A percentile compares a stretch with the other conserved stretches of the same genome.
Evolutionary conservation across 2,888 invertebrate species (phyloP).

Genomic region (Drosophila anomelani): DNA sequence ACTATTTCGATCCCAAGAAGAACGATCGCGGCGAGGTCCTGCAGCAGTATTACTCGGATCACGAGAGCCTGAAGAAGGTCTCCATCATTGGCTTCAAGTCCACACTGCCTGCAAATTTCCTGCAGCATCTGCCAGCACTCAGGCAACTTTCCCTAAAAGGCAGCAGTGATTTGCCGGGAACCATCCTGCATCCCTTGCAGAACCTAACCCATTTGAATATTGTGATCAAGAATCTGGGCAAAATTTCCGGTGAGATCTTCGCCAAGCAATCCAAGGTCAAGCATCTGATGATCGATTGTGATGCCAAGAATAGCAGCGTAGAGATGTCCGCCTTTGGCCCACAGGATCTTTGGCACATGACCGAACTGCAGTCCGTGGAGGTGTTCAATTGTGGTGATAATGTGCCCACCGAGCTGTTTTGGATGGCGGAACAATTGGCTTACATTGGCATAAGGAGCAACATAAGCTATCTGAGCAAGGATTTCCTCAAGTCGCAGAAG

Average conservation of each 20-base stretch:
- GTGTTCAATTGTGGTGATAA: conserved; percentile 68
- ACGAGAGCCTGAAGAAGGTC: conserved; percentile 55
- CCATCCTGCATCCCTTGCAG: conserved; percentile 56
- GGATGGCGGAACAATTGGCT: conserved; percentile 64
- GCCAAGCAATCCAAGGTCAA: conserved; percentile 57
- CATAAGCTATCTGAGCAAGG: conserved; percentile 66
- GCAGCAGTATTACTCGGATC: conserved; percentile 63
- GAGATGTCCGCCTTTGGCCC: conserved; percentile 68
- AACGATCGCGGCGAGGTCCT: conserved; percentile 59
- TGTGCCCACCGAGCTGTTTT: conserved; percentile 66
- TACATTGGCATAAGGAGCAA: conserved; percentile 66
- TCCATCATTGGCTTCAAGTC: conserved; percentile 59
- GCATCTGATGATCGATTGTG: conserved; percentile 60
- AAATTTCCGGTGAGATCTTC: conserved; percentile 65
- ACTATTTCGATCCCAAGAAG: conserved; percentile 60
- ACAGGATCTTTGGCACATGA: conserved; percentile 68
- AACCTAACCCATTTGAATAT: conserved; percentile 55
- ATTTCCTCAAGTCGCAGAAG: conserved; percentile 60
- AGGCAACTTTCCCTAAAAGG: conserved; percentile 59
- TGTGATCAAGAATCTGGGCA: conserved; percentile 61
- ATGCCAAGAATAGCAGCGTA: conserved; percentile 64
- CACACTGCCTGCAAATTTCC: conserved; percentile 51
- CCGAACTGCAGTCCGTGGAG: conserved; percentile 57
- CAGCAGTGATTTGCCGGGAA: conserved; percentile 57
- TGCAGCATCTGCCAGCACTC: conserved; percentile 57